Conservation (phyloP, 1,140 invertebrate genomes). For the Atta texana region DNA sequence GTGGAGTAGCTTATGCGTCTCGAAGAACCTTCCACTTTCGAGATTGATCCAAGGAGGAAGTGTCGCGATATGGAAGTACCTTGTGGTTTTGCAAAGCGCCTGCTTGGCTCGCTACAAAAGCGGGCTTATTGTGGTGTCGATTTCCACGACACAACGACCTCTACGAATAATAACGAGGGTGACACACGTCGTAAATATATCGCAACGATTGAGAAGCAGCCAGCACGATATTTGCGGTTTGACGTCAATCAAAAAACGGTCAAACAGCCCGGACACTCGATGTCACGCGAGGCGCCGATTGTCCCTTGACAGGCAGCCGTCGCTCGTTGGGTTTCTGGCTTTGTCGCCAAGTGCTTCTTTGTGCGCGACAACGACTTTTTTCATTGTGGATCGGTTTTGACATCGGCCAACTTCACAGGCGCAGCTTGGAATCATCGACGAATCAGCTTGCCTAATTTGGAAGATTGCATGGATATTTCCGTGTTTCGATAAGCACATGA, state of each 20-base stretch:
- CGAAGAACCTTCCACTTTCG: constrained; percentile 15
- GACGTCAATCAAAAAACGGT: constrained; percentile 64
- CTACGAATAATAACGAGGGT: constrained; percentile 67
- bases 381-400: constrained; percentile 65
- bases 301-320: constrained; percentile 75
- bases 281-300: constrained; percentile 71
- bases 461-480: constrained; percentile 26
- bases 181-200: constrained; percentile 70
- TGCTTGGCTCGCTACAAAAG: constrained; percentile 37
- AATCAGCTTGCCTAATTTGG: neutral
- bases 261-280: constrained; percentile 76
- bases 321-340: constrained; percentile 63
- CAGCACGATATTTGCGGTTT: constrained; percentile 69
- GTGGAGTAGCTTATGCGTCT: neutral
- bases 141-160: constrained; percentile 65
- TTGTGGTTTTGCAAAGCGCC: constrained; percentile 51
- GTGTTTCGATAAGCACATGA: neutral
- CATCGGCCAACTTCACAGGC: constrained; percentile 59
- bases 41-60: constrained; percentile 30
- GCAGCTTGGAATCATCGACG: constrained; percentile 25
- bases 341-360: constrained; percentile 68
- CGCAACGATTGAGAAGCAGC: constrained; percentile 44
- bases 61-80: constrained; percentile 34
- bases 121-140: constrained; percentile 66
- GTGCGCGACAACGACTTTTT: constrained; percentile 67